Evolutionary conservation across 2,113 vertebrate species (phyloP).

Genomic region (Struthio camelus): DNA sequence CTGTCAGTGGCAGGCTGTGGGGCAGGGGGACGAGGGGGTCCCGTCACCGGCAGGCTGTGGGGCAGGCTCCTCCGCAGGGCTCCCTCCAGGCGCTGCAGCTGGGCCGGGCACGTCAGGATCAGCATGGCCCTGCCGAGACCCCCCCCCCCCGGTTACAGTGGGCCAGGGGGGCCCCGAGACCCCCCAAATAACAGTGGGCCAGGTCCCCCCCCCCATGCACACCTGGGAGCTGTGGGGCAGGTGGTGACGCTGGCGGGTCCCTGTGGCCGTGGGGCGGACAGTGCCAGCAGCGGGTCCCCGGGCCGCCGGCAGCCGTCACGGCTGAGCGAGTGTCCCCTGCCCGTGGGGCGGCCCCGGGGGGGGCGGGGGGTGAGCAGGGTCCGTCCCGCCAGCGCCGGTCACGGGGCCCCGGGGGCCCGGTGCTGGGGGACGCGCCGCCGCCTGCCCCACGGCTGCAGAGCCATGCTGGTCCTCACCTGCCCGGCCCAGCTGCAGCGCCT

Average conservation of each 20-base stretch:
- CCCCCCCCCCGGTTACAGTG: too few species aligned
- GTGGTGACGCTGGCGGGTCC: background rate
- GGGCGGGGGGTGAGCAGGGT: background rate
- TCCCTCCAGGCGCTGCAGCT: constrained; percentile 36
- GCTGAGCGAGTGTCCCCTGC: background rate
- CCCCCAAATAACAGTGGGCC: too few species aligned
- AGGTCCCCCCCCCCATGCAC: too few species aligned
- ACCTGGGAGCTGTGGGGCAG: background rate
- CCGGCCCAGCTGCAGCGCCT: background rate
- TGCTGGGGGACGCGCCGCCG: background rate
- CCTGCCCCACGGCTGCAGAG: background rate
- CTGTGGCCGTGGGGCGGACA: background rate
- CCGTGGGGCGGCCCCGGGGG: background rate
- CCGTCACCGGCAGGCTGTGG: background rate
- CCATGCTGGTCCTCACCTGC: background rate
- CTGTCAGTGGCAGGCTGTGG: too few species aligned
- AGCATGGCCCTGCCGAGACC: constrained; percentile 29
- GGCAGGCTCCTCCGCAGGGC: constrained; percentile 36
- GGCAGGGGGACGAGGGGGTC: background rate
- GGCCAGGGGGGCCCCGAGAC: too few species aligned
- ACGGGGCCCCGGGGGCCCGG: background rate
- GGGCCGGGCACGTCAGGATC: background rate
- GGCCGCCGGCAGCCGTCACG: background rate
- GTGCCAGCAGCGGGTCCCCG: rapidly evolving
- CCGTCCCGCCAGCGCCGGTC: background rate